Base-by-base conservation (phyloP, 2,797 vertebrate genomes). In the Setipinna tenuifilis region DNA sequence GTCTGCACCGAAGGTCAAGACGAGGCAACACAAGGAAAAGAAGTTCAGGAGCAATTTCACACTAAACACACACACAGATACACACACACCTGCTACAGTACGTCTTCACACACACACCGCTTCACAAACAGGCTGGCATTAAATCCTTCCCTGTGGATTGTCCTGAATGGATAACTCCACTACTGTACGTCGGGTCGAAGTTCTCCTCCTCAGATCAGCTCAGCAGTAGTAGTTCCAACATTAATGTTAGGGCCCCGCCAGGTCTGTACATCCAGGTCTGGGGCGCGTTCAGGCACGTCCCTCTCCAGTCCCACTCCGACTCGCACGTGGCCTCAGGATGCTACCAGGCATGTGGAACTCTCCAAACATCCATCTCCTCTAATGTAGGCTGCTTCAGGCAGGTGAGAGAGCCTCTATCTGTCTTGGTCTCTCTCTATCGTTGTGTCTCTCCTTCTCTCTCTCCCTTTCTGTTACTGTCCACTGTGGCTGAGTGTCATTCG, bases 1-100 rank as follows among this genome's bases (percentile, higher is more conserved):
- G 31, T 75, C 12, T 82, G 71, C 58, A 82, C 75, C 75, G 84
- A 84, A 46, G 25, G 78, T 75, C 68, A 80, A 86, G 80, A 68
- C 2, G 80, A 83, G 81, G 83, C 85, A 85, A 85, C 83, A 86
- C 89, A 83, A 87, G 86, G 87, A 84, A 83, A 58, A 89, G 68
- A 84, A 71, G 68, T 75, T 75, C 68, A 1, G 48, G 75, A 82
- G 84, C 58, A 17, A 61, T 65, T 85, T 50, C 57, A 84, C 85
- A 85, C 44, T 5, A 82, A 1, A 81, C 78, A 65, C 82, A 68
- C 71, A 44, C 17, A 81, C 62, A 81, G 50, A 44, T n/a, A 65
- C n/a, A 81, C 78, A 82, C 83, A 85, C 31, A 71, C 21, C 28
- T 11, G 19, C 10, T 44, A 80, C n/a, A n/a, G n/a, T n/a, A n/a